A percentile compares a stretch with the other conserved stretches of the same genome.
Conservation (phyloP, 2,888 invertebrate species). For the Monopis laevigella region DNA sequence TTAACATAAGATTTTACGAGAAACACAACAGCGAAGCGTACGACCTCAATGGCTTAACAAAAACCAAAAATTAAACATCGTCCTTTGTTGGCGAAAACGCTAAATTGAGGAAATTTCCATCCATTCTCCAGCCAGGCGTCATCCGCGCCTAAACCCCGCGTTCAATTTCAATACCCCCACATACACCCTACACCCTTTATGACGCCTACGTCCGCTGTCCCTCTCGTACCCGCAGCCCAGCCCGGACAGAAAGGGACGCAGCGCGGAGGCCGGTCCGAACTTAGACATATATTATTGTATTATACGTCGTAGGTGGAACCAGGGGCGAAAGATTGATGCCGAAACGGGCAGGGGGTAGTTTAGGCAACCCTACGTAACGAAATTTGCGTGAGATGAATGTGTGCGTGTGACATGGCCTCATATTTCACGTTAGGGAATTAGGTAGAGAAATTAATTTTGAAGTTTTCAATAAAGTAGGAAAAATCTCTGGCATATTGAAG, state of each 20-base stretch:
- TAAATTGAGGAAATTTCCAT: slow-evolving; percentile 69
- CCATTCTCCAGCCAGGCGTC: slow-evolving; percentile 66
- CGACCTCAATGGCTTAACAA: slow-evolving; percentile 47
- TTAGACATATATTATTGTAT: slow-evolving; percentile 68
- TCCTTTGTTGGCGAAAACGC: slow-evolving; percentile 66
- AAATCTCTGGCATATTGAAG: slow-evolving; percentile 36
- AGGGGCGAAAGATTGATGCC: slow-evolving; percentile 64
- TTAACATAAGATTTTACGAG: background rate
- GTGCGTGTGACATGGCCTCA: slow-evolving; percentile 44
- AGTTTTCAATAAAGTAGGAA: slow-evolving; percentile 57
- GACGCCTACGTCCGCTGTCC: slow-evolving; percentile 40
- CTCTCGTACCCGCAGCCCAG: slow-evolving; percentile 21
- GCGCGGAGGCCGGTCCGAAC: slow-evolving; percentile 63
- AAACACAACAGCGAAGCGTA: slow-evolving; percentile 1
- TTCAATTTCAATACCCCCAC: slow-evolving; percentile 67
- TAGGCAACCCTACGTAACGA: slow-evolving; percentile 63
- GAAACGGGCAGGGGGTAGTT: slow-evolving; percentile 46
- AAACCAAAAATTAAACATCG: slow-evolving; percentile 66
- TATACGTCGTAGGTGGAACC: slow-evolving; percentile 62
- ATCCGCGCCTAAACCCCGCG: slow-evolving; percentile 66
- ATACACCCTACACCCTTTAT: slow-evolving; percentile 64
- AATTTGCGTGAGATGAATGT: slow-evolving; percentile 54
- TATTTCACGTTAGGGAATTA: slow-evolving; percentile 61
- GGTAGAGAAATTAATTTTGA: slow-evolving; percentile 60
- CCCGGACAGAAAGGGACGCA: slow-evolving; percentile 35